Conservation (phyloP, 2,113 vertebrate genomes). For the Cyprinodon variegatus region DNA sequence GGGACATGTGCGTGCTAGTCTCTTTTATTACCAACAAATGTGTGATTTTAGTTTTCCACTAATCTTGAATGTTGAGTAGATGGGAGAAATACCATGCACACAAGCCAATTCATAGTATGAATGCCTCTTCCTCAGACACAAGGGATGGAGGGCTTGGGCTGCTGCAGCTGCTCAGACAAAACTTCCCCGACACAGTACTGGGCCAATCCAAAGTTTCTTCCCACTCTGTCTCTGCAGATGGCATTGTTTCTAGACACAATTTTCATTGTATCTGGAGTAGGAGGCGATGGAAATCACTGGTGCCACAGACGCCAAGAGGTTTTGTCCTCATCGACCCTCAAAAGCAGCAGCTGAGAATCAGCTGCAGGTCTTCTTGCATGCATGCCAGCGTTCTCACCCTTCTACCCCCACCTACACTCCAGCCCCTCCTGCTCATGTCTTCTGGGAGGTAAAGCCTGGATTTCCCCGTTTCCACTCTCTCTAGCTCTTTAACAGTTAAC, state of each 20-base stretch:
- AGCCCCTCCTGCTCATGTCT: conserved; percentile 21
- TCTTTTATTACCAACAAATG: background rate
- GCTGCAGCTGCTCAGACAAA: conserved; percentile 51
- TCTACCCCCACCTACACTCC: background rate
- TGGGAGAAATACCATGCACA: background rate
- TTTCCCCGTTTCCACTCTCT: conserved; percentile 77
- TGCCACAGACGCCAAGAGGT: conserved; percentile 41
- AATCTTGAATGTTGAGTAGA: background rate
- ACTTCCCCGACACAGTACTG: conserved; percentile 62
- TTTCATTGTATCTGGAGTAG: conserved; percentile 76
- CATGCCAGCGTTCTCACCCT: background rate
- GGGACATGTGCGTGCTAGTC: too few species aligned
- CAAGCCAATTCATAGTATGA: conserved; percentile 6
- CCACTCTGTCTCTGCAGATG: conserved; percentile 72
- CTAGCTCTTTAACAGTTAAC: conserved; percentile 66
- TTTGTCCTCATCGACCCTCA: conserved; percentile 68
- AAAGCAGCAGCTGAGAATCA: conserved; percentile 16
- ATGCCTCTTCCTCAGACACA: conserved; percentile 10
- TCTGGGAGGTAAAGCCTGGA: conserved; percentile 78
- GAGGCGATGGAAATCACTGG: conserved; percentile 70
- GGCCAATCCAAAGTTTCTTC: conserved; percentile 66
- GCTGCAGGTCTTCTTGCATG: conserved; percentile 20
- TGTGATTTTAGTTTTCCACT: background rate
- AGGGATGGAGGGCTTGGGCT: conserved; percentile 17
- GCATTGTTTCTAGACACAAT: conserved; percentile 78